Base-by-base conservation (phyloP, 1,140 invertebrate species). In the Brachionus koreanus region DNA sequence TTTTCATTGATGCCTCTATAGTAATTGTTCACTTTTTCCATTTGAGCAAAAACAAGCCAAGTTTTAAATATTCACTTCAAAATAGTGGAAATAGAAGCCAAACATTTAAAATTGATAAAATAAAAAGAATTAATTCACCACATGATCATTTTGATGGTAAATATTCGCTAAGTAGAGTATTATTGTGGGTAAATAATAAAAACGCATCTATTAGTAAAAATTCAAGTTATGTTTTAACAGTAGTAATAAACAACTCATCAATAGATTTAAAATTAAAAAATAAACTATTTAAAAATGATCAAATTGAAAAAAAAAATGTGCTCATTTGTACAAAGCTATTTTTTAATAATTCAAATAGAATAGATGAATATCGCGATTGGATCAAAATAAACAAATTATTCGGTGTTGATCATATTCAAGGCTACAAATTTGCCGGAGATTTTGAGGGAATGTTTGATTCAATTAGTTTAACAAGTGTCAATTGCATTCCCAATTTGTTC, bases 271-370 rank as follows among this genome's bases (percentile, higher is more conserved):
- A 6, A 1, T 19, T 57, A 13, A 16, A 57, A 33, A 65, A 65
- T 12, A 65, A 65, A 12, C 63, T 33, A n/a, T 33, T 33, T 7
- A 57, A 19, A 57, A 57, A 57, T 57, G 49, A 65, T 9, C 25
- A 33, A 65, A 65, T n/a, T 42, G 67, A 39, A 42, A 39, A 37
- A 72, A 72, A 72, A 42, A 42, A 72, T 3, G 9, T 39, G 42
- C 39, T 72, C 1, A 72, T 72, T 16, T 72, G 67, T 39, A 39
- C 67, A 5, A 72, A 72, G 37, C 13, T 72, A 35, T 72, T 72
- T 2, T 72, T 72, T 16, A 19, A 42, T 16, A 39, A 72, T 42
- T 23, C 37, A 10, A 39, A 72, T 16, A 23, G 19, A 39, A 7
- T 16, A 16, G 37, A 16, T 19, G 67, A 72, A 35, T 72, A 39